Conservation (phyloP, 2,797 vertebrate species). For the Hyperoplus immaculatus region DNA sequence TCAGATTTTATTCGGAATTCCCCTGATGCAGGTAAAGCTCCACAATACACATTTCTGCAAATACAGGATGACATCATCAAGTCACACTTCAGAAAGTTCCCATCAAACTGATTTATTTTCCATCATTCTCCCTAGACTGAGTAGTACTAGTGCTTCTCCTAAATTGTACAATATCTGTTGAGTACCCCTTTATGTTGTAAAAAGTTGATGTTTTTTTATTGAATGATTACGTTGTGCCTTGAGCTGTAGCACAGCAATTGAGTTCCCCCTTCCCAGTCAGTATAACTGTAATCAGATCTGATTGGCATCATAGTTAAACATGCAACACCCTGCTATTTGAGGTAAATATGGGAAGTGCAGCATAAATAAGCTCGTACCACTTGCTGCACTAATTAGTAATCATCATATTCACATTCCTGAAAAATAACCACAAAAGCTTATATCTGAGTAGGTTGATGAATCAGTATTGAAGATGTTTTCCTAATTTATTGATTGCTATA, state of each 20-base stretch:
- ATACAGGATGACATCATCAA: background rate
- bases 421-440: background rate
- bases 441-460: conserved; percentile 2
- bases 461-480: background rate
- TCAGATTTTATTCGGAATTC: background rate
- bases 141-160: background rate
- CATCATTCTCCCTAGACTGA: background rate
- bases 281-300: conserved; percentile 30
- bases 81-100: background rate
- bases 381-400: conserved; percentile 27
- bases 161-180: background rate
- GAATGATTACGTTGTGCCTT: conserved; percentile 8
- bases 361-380: conserved; percentile 11
- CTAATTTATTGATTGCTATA: background rate
- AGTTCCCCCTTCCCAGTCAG: background rate
- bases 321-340: conserved; percentile 29
- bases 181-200: conserved; percentile 1
- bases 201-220: background rate
- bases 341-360: conserved; percentile 16
- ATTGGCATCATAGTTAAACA: conserved; percentile 26
- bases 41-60: too few relatives aligned
- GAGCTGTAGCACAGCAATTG: conserved; percentile 10
- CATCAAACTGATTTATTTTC: background rate
- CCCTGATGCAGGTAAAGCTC: background rate
- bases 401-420: conserved; percentile 17